phyloP scores from a whole-genome alignment of 30 jellyfish, hydroid and myxozoan species.

The Rhopilema esculentum region DNA sequence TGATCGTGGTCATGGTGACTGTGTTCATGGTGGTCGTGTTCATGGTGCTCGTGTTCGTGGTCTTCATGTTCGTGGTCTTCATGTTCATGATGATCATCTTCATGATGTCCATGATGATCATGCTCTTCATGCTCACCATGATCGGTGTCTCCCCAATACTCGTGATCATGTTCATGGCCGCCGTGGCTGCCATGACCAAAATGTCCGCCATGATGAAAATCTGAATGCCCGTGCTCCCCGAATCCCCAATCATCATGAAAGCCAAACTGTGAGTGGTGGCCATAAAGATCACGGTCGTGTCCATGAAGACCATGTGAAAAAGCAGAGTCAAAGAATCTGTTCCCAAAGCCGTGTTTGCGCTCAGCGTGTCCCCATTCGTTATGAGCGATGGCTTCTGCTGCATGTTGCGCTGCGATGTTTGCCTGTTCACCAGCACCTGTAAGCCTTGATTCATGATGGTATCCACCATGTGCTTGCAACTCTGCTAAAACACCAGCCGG shows the following conservation, averaged over 20 bases:
- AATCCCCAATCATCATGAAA: conserved; percentile 97
- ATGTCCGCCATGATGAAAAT: conserved; percentile 71
- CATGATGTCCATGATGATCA: conserved; percentile 53
- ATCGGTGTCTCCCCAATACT: conserved; percentile 77
- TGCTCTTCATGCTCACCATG: conserved; percentile 67
- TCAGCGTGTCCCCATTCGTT: conserved; percentile 76
- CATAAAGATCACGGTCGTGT: conserved; percentile 72
- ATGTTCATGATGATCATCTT: conserved; percentile 42
- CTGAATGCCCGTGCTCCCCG: conserved; percentile 88
- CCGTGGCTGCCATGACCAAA: conserved; percentile 74
- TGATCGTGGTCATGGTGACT: conserved; percentile 9
- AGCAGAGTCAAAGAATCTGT: conserved; percentile 76
- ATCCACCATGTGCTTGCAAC: conserved; percentile 39
- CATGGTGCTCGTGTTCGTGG: conserved; percentile 41
- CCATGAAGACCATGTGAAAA: conserved; percentile 72
- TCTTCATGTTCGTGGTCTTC: conserved; percentile 52
- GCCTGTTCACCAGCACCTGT: conserved; percentile 88
- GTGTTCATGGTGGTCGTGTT: conserved; percentile 31
- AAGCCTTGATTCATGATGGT: conserved; percentile 35
- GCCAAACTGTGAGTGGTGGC: conserved; percentile 91
- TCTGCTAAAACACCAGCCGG: conserved; percentile 46
- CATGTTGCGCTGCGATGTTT: conserved; percentile 67
- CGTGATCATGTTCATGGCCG: conserved; percentile 72
- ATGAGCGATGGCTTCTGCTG: conserved; percentile 79
- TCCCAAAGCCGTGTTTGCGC: conserved; percentile 48